Percentiles rank a stretch among this genome's conserved stretches.
These are phyloP conservation scores for Hydrolagus colliei DNA, from an alignment of 2,797 vertebrate species.

Conservation along the genomic window DNA sequence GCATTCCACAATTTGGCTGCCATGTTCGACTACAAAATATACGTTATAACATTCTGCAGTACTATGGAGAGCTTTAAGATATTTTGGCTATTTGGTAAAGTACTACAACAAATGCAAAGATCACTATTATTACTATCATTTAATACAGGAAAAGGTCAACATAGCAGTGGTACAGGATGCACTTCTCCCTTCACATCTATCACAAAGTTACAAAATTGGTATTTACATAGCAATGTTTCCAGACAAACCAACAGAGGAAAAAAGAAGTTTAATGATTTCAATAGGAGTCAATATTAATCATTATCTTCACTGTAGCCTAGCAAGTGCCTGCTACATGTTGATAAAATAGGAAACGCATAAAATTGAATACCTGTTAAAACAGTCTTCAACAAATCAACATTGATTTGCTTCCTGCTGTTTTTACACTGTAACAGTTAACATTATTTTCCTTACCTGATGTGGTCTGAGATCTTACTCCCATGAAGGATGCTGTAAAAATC, in stretches of 20 bases:
- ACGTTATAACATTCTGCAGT: no score
- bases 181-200: background rate
- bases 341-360: background rate
- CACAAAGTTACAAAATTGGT: background rate
- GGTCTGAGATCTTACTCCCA: no score
- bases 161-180: background rate
- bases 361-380: background rate
- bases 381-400: no score
- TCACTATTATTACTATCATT: background rate
- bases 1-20: no score
- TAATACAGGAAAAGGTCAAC: background rate
- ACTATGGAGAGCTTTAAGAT: no score
- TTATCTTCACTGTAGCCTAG: background rate
- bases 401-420: background rate
- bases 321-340: background rate
- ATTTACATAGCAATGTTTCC: background rate
- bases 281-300: background rate
- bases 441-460: background rate
- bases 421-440: background rate
- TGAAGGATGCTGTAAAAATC: no score
- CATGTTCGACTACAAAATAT: no score
- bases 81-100: no score
- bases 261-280: background rate
- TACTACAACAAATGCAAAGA: no score
- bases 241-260: background rate